Conservation (phyloP, 1,140 invertebrate species). For the Spodoptera frugiperda region DNA sequence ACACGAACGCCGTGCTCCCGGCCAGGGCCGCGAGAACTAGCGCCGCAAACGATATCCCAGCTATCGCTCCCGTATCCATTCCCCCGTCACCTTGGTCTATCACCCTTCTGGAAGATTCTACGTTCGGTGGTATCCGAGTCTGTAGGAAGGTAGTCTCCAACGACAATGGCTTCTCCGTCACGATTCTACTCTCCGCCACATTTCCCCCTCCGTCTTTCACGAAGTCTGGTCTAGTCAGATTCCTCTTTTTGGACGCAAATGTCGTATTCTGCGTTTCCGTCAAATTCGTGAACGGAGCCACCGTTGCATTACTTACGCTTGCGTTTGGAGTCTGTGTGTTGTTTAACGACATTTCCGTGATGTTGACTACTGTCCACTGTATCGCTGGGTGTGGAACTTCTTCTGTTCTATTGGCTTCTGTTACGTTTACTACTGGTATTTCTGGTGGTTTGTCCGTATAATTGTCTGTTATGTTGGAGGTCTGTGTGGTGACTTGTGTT, state of each 20-base stretch:
- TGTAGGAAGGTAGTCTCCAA: slow-evolving; percentile 77
- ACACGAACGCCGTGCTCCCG: slow-evolving; percentile 90
- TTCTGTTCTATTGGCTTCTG: slow-evolving; percentile 55
- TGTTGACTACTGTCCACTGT: slow-evolving; percentile 68
- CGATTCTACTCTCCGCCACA: slow-evolving; percentile 76
- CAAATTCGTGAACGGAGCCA: slow-evolving; percentile 15
- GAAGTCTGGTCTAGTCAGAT: slow-evolving; percentile 73
- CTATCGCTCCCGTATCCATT: slow-evolving; percentile 90
- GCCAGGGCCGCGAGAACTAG: slow-evolving; percentile 89
- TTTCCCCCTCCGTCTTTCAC: slow-evolving; percentile 73
- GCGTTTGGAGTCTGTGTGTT: slow-evolving; percentile 33
- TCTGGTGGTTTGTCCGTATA: slow-evolving; percentile 50
- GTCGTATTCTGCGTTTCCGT: slow-evolving; percentile 70
- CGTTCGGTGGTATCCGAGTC: slow-evolving; percentile 75
- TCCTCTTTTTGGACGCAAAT: slow-evolving; percentile 63
- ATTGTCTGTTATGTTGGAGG: slow-evolving; percentile 57
- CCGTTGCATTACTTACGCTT: slow-evolving; percentile 3
- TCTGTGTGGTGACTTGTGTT: slow-evolving; percentile 54
- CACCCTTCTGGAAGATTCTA: slow-evolving; percentile 77
- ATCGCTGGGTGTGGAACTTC: slow-evolving; percentile 57
- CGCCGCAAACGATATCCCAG: slow-evolving; percentile 90
- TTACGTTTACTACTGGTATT: slow-evolving; percentile 48
- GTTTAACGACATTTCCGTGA: slow-evolving; percentile 52
- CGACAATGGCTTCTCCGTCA: slow-evolving; percentile 81
- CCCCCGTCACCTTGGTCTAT: slow-evolving; percentile 69